Evolutionary conservation across 2,797 vertebrate species (phyloP), one percentile per base, ranked within the genome.

Genomic region (Semotilus atromaculatus): DNA sequence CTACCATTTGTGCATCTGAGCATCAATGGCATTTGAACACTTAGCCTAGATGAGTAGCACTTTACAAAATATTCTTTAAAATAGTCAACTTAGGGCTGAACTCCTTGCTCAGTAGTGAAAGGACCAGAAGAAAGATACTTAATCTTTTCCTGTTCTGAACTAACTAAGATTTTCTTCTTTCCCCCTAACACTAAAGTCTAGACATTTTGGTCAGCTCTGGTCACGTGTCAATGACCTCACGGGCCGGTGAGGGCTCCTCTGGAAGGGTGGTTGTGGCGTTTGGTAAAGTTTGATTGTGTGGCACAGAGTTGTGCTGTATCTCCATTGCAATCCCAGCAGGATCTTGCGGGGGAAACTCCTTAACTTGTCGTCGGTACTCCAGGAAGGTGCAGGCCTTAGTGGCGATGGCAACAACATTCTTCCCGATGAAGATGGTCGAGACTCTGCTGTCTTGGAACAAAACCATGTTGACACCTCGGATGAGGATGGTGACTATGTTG

Each of bases 371-470:
- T 60, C 96, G 95, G 91, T 97, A 97, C 91, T 96, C 96, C 0
- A 97, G 89, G 86, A 97, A 97, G 31, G 95, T 96, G 90, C 96
- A 97, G 0, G 93, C 94, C 91, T 97, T 97, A 86, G 96, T 96
- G 91, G 96, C 96, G 0, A 97, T 94, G 0, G 96, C 96, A 0
- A 97, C 96, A 55, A 97, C 94, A 83, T 97, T 97, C 93, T 97
- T 97, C 86, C 96, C 96, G 0, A 97, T 96, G 74, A 97, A 97
- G 90, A 97, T 96, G 53, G 96, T 96, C 18, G 96, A 97, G 88
- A 97, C 96, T 64, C 96, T 93, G 90, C 96, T 96, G 91, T 97
- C 96, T 77, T 96, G 96, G 88, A 96, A 96, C 67, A 97, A 91
- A 43, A 96, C 91, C 96, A 97, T 96, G 86, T 97, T 97, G 89